A percentile compares a stretch with the other conserved stretches of the same genome.
Evolutionary conservation across 2,888 invertebrate species (phyloP).

Genomic region (Andrena fulva): DNA sequence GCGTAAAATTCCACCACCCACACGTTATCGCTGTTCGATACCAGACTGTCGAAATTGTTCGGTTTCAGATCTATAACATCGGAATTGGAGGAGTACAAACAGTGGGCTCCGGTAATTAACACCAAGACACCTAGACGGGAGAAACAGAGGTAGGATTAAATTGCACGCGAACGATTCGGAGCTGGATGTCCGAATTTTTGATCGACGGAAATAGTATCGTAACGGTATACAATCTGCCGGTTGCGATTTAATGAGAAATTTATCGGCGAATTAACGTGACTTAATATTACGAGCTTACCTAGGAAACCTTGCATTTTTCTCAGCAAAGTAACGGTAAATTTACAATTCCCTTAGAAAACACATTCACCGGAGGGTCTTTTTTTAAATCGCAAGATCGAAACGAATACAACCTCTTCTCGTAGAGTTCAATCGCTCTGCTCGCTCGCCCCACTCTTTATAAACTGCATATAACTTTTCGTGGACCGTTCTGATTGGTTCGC

Average conservation of each 20-base stretch:
- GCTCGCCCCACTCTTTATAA: conserved; percentile 39
- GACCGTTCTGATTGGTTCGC: conserved; percentile 81
- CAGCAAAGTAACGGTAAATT: conserved; percentile 14
- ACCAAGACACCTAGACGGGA: conserved; percentile 74
- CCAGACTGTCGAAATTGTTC: conserved; percentile 93
- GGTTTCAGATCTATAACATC: conserved; percentile 95
- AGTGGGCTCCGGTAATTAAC: conserved; percentile 80
- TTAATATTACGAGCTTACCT: conserved; percentile 59
- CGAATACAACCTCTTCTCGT: conserved; percentile 53
- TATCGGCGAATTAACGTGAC: not conserved
- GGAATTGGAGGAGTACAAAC: conserved; percentile 89
- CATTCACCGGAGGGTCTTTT: conserved; percentile 38
- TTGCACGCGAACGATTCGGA: not conserved
- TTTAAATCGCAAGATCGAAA: conserved; percentile 27
- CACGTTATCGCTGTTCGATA: conserved; percentile 92
- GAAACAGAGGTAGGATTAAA: conserved; percentile 8
- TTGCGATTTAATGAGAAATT: conserved; percentile 12
- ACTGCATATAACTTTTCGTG: conserved; percentile 76
- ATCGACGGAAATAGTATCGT: not conserved
- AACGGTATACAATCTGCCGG: conserved; percentile 45
- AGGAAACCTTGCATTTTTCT: conserved; percentile 69
- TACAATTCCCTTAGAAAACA: conserved; percentile 6
- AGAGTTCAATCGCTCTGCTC: conserved; percentile 49
- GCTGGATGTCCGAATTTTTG: conserved; percentile 13
- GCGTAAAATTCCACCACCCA: conserved; percentile 99